Evolutionary conservation across 1,140 invertebrate genomes (phyloP).

Genomic region (Idris sp.): DNA sequence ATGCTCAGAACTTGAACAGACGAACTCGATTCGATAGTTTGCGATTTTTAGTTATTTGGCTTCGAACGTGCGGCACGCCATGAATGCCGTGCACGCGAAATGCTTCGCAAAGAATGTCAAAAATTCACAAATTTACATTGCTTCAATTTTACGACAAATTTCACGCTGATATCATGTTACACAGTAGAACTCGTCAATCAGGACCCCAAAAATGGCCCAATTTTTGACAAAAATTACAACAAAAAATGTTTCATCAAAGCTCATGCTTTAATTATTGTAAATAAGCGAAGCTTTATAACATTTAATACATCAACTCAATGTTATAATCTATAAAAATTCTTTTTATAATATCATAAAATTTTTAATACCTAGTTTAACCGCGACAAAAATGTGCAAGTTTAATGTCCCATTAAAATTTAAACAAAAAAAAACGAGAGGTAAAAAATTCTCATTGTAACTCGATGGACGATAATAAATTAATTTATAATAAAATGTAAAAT

Average conservation of each 20-base stretch:
- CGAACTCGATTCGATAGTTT: slow-evolving; percentile 59
- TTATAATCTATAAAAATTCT: slow-evolving; percentile 41
- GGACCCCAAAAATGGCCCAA: no score
- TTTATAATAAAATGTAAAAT: slow-evolving; percentile 28
- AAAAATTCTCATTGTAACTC: background rate
- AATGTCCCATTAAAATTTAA: slow-evolving; percentile 7
- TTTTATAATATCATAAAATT: slow-evolving; percentile 21
- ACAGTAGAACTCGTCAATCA: no score
- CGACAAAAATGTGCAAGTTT: slow-evolving; percentile 16
- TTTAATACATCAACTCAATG: slow-evolving; percentile 28
- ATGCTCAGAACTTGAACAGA: slow-evolving; percentile 53
- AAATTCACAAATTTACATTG: slow-evolving; percentile 57
- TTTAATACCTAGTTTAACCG: slow-evolving; percentile 33
- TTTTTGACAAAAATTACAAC: no score
- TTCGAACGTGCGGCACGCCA: slow-evolving; percentile 53
- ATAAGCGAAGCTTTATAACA: slow-evolving; percentile 10
- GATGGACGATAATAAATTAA: slow-evolving; percentile 24
- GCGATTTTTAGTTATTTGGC: slow-evolving; percentile 56
- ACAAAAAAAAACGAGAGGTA: background rate
- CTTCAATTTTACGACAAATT: slow-evolving; percentile 56
- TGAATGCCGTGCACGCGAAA: slow-evolving; percentile 58
- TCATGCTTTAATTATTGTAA: slow-evolving; percentile 18
- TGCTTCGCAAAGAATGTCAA: slow-evolving; percentile 48
- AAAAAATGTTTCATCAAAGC: slow-evolving; percentile 17
- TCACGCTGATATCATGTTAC: slow-evolving; percentile 27